These are phyloP conservation scores for Porphyrio hochstetteri DNA, from an alignment of 2,113 vertebrate genomes.

Conservation along the genomic window DNA sequence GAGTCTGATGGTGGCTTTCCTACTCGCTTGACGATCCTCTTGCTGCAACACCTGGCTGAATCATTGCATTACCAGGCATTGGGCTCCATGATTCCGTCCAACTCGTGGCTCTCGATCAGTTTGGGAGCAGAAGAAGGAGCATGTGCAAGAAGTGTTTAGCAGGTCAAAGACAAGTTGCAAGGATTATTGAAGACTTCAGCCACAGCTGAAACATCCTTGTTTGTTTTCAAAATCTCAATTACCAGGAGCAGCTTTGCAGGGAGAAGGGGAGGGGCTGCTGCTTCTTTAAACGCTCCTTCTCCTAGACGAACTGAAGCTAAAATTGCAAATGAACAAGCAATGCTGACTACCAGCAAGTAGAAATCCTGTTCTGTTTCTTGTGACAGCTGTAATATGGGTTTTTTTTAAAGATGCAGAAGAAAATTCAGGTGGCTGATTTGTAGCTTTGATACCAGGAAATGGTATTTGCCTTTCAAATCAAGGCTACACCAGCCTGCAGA, in stretches of 20 bases:
- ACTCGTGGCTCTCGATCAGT: not conserved
- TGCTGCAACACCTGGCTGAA: not conserved
- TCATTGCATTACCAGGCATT: not conserved
- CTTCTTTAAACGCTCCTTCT: not conserved
- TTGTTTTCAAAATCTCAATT: not conserved
- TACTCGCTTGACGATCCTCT: not conserved
- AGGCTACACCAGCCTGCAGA: not conserved
- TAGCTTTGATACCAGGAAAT: not conserved
- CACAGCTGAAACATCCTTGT: not conserved
- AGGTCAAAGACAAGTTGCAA: not conserved
- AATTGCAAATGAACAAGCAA: not conserved
- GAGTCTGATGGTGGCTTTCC: not conserved
- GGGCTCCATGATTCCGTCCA: too few species aligned
- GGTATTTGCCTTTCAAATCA: constrained; percentile 38
- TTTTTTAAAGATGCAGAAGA: not conserved
- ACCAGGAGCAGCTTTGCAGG: not conserved
- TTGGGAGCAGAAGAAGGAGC: not conserved
- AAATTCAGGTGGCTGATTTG: not conserved
- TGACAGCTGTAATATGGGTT: not conserved
- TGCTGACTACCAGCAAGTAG: not conserved
- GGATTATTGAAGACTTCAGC: not conserved
- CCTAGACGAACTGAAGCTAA: not conserved
- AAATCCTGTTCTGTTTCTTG: not conserved
- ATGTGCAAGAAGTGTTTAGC: not conserved
- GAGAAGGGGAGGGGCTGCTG: not conserved